These are phyloP conservation scores for Orchesellides sinensis DNA, from an alignment of 2,888 invertebrate genomes.

Conservation along the genomic window DNA sequence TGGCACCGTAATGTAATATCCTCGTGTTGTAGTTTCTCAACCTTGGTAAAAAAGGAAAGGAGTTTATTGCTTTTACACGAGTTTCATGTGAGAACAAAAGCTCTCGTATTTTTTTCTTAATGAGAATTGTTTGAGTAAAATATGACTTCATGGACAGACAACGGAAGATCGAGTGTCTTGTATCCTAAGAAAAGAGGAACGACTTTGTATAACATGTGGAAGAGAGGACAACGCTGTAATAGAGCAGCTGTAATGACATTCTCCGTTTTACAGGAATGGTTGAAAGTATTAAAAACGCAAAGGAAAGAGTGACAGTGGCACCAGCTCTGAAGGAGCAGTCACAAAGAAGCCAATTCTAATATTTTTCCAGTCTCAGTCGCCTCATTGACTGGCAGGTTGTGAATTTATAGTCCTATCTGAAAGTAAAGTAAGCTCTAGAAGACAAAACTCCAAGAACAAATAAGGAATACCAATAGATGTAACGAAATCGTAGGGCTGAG, in stretches of 20 bases:
- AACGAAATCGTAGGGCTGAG: no score
- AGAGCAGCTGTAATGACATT: constrained; percentile 15
- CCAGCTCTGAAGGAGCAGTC: no score
- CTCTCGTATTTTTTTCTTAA: neutral
- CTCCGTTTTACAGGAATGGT: no score
- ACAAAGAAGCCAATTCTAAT: no score
- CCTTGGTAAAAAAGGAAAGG: neutral
- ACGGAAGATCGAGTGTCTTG: neutral
- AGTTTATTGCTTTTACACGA: neutral
- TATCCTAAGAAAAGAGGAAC: neutral
- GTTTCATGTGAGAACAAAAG: no score
- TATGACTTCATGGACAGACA: neutral
- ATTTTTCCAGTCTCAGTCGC: no score
- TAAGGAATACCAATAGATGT: no score
- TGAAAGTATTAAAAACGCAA: neutral
- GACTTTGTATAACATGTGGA: neutral
- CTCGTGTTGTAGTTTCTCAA: neutral
- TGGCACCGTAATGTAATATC: neutral
- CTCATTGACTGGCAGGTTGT: no score
- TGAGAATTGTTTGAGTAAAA: neutral
- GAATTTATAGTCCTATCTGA: no score
- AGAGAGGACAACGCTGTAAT: constrained; percentile 8
- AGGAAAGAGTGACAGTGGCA: neutral
- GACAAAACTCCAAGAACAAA: no score
- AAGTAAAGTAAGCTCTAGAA: no score